These are phyloP conservation scores for Cantharis rufa DNA, from an alignment of 2,888 invertebrate species.

Conservation along the genomic window DNA sequence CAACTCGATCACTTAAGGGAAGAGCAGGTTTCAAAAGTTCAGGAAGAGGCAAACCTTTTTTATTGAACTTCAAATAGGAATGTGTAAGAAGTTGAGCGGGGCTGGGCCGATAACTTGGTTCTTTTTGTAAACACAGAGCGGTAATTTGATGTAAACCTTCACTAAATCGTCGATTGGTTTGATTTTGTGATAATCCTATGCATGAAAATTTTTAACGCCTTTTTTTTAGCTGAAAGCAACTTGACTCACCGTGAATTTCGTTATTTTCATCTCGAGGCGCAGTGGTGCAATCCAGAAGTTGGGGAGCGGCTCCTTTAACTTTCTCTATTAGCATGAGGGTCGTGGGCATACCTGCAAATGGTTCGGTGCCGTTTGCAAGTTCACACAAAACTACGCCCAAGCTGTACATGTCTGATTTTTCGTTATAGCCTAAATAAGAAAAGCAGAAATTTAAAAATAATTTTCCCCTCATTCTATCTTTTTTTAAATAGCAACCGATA, in stretches of 20 bases:
- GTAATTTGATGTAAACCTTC: constrained; percentile 79
- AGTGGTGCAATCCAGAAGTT: constrained; percentile 74
- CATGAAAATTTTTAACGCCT: constrained; percentile 19
- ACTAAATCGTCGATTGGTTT: constrained; percentile 69
- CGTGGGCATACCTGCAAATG: constrained; percentile 82
- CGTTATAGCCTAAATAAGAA: constrained; percentile 71
- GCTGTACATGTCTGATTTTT: constrained; percentile 90
- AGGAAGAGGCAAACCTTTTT: constrained; percentile 64
- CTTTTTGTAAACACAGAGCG: constrained; percentile 71
- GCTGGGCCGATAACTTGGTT: constrained; percentile 71
- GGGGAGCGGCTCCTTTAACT: constrained; percentile 77
- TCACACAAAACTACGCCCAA: constrained; percentile 87
- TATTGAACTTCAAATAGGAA: constrained; percentile 75
- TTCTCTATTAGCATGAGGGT: constrained; percentile 92
- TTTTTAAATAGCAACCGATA: too few relatives aligned
- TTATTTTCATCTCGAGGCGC: constrained; percentile 59
- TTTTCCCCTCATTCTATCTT: too few relatives aligned
- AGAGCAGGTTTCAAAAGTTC: constrained; percentile 71
- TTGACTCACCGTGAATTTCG: constrained; percentile 46
- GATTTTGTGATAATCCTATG: constrained; percentile 43
- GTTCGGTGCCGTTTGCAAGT: constrained; percentile 86
- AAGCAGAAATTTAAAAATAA: too few relatives aligned
- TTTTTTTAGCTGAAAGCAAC: neutral
- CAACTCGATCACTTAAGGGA: constrained; percentile 65
- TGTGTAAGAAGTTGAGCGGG: constrained; percentile 73